Evolutionary conservation across 2,888 invertebrate species (phyloP).

Genomic region (Ochropleura plecta): DNA sequence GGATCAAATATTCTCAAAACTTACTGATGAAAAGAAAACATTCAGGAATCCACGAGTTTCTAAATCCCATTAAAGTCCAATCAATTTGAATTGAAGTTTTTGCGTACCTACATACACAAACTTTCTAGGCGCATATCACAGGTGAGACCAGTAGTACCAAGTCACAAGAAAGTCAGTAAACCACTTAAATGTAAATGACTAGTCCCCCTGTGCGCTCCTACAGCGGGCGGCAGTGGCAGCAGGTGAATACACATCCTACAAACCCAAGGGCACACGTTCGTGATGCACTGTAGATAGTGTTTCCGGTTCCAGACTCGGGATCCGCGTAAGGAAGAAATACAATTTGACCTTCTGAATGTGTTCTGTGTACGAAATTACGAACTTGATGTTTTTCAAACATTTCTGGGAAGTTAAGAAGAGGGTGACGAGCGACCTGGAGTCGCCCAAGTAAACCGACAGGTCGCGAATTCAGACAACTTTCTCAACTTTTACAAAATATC

Average conservation of each 20-base stretch:
- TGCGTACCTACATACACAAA: slow-evolving; percentile 27
- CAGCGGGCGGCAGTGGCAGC: not conserved
- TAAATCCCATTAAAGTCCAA: slow-evolving; percentile 53
- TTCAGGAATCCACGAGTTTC: slow-evolving; percentile 29
- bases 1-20: slow-evolving; percentile 2
- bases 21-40: slow-evolving; percentile 8
- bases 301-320: not conserved
- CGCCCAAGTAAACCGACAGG: slow-evolving; percentile 47
- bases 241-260: not conserved
- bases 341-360: slow-evolving; percentile 3
- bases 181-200: not conserved
- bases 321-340: not conserved
- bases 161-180: not conserved
- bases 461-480: slow-evolving; percentile 36
- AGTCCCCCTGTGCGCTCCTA: not conserved
- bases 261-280: not conserved
- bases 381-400: slow-evolving; percentile 51
- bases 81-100: slow-evolving; percentile 50
- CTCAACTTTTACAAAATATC: slow-evolving; percentile 54
- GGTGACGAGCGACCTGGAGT: slow-evolving; percentile 24
- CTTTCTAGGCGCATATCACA: slow-evolving; percentile 2
- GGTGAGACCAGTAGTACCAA: slow-evolving; percentile 16
- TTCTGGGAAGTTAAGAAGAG: slow-evolving; percentile 18
- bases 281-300: not conserved
- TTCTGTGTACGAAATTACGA: slow-evolving; percentile 9